phyloP scores from a whole-genome alignment of 2,113 vertebrate species.

The Tenrec ecaudatus region DNA sequence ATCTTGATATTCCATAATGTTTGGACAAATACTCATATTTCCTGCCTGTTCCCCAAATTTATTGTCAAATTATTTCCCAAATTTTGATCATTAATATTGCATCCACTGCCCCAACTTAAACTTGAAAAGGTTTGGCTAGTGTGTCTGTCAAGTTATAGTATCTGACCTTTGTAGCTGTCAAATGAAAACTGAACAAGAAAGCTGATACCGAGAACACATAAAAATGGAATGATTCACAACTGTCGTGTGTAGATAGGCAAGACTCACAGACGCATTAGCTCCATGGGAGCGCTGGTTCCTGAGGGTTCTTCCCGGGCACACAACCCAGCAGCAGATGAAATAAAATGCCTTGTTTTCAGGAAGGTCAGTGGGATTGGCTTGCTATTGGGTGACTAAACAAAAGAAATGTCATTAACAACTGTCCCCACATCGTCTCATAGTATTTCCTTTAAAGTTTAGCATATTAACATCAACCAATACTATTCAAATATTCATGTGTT shows the following conservation, averaged over 20 bases:
- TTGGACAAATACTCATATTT: neutral
- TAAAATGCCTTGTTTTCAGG: neutral
- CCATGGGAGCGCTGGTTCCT: neutral
- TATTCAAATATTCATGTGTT: neutral
- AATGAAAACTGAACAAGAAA: neutral
- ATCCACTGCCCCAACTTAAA: neutral
- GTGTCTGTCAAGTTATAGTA: neutral
- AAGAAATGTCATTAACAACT: neutral
- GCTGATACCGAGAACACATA: neutral
- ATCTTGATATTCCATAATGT: neutral
- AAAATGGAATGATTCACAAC: neutral
- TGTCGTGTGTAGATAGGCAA: neutral
- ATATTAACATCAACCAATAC: neutral
- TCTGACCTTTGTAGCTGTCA: neutral
- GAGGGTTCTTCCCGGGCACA: neutral
- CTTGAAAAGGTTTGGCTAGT: neutral
- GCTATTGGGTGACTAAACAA: neutral
- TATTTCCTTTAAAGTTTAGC: neutral
- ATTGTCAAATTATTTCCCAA: neutral
- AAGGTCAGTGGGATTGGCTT: neutral
- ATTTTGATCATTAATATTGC: constrained; percentile 22
- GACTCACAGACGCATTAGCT: neutral
- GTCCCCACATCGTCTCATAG: no score
- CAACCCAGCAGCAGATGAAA: neutral
- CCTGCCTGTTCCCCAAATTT: neutral